These are phyloP conservation scores for Ophioninae sp. DNA, from an alignment of 2,888 invertebrate species.

Conservation along the genomic window DNA sequence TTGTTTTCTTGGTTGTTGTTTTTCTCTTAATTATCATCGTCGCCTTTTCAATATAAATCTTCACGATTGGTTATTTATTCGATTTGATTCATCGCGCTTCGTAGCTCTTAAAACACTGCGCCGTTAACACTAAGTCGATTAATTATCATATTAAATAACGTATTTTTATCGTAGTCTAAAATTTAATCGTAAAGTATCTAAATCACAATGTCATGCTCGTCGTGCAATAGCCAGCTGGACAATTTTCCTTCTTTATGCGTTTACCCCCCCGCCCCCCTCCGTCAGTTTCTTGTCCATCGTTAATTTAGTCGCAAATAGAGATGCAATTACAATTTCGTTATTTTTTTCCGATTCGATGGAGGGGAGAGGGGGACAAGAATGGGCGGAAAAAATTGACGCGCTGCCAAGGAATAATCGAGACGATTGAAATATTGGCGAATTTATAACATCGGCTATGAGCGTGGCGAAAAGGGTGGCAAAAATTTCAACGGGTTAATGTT, in stretches of 20 bases:
- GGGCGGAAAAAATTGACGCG: not conserved
- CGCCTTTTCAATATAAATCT: conserved; percentile 32
- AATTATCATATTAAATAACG: conserved; percentile 77
- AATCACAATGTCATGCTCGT: conserved; percentile 76
- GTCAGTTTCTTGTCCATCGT: not conserved
- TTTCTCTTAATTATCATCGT: not conserved
- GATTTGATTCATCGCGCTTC: conserved; percentile 67
- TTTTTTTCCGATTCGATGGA: not conserved
- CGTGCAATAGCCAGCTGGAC: conserved; percentile 15
- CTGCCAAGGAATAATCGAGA: not conserved
- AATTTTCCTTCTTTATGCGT: not conserved
- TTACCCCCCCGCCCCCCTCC: not conserved
- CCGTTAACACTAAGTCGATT: conserved; percentile 69
- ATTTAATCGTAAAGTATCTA: conserved; percentile 79
- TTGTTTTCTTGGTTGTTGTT: conserved; percentile 14
- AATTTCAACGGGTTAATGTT: too few relatives aligned
- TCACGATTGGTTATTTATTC: conserved; percentile 62
- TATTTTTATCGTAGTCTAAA: conserved; percentile 74
- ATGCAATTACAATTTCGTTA: not conserved
- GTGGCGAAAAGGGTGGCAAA: not conserved
- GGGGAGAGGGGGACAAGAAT: not conserved
- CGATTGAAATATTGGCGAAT: not conserved
- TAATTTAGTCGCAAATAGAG: not conserved
- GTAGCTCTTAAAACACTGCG: conserved; percentile 71
- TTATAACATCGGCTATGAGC: not conserved